Evolutionary conservation across 2,113 vertebrate species (phyloP), one percentile per base, ranked within the genome.

Genomic region (Ceyx melanurus): DNA sequence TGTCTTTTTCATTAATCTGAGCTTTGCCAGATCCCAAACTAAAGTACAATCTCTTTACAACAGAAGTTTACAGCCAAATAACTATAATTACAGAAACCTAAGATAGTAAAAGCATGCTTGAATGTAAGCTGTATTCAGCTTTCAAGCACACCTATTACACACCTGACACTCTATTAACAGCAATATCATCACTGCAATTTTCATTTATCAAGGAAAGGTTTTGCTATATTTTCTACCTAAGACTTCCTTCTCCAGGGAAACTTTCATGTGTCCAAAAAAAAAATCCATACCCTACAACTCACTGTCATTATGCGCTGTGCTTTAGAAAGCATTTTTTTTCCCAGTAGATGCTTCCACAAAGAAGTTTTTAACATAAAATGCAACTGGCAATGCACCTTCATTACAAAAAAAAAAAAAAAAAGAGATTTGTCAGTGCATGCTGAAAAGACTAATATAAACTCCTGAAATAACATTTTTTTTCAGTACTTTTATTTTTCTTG

Each of bases 341-440:
- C 35, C 31, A 64, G 54, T 4, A 68, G 6, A 20, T 16, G 43
- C 13, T 87, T 68, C 43, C 61, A 87, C 21, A 79, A 26, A 37
- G 2, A 37, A 53, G 3, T 29, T 87, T 87, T 65, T 64, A 46
- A 53, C 64, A 48, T 14, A n/a, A 68, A 64, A 43, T 10, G 3
- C 5, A 82, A 26, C 29, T 57, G 31, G 42, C 0, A 4, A 48
- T 60, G 68, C 53, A 60, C 7, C 10, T 86, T 86, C n/a, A 45
- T 40, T 53, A 57, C 13, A 73, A n/a, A n/a, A n/a, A n/a, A n/a
- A n/a, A n/a, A n/a, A 37, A 37, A 37, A 37, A 37, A 37, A 37
- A 19, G 12, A 25, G 15, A 12, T 42, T 75, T 75, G 20, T 22
- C 66, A 78, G 37, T 17, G 20, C 7, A 56, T 0, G 0, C 29